A percentile compares a stretch with the other conserved stretches of the same genome.
Evolutionary conservation across 2,113 vertebrate genomes (phyloP).

Genomic region (Melozone crissalis): DNA sequence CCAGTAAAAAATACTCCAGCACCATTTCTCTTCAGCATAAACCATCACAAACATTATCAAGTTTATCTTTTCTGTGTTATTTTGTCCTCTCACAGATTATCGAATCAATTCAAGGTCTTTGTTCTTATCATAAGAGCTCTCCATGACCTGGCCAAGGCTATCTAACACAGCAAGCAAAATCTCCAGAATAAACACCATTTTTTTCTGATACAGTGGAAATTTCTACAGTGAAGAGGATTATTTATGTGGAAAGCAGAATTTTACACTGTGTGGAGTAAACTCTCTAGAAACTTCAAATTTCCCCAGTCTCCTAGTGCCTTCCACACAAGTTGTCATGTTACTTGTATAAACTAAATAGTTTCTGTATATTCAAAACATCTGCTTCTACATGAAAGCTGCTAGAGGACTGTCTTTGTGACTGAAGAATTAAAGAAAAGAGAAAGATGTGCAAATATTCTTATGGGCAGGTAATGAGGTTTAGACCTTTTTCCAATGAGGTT

Average conservation of each 20-base stretch:
- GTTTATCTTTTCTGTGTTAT: neutral
- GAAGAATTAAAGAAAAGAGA: neutral
- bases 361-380: neutral
- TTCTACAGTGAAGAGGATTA: neutral
- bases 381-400: neutral
- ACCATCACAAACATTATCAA: neutral
- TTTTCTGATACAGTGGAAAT: neutral
- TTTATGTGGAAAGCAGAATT: neutral
- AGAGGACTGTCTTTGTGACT: neutral
- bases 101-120: neutral
- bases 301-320: neutral
- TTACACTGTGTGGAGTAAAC: neutral
- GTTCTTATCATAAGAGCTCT: neutral
- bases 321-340: neutral
- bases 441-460: neutral
- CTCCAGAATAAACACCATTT: neutral
- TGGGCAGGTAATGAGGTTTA: neutral
- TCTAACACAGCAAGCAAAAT: neutral
- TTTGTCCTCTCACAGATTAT: neutral
- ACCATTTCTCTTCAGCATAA: neutral
- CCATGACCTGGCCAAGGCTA: neutral
- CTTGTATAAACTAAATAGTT: neutral
- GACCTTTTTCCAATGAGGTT: neutral
- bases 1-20: neutral
- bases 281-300: neutral